A percentile compares a stretch with the other conserved stretches of the same genome.
These are phyloP conservation scores for Halocaridina rubra DNA, from an alignment of 2,888 invertebrate species.

Conservation along the genomic window DNA sequence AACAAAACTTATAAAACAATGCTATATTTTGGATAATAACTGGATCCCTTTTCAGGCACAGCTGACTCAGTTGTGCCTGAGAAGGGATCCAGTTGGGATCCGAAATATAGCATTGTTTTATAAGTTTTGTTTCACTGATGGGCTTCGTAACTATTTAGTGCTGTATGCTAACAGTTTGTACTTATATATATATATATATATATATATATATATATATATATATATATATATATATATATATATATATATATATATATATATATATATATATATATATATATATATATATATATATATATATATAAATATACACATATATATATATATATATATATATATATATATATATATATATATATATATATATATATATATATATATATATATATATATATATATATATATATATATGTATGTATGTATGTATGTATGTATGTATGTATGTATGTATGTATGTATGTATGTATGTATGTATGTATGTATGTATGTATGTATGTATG, in stretches of 20 bases:
- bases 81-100: too few relatives aligned
- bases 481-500: background rate
- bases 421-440: background rate
- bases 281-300: background rate
- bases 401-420: background rate
- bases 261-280: background rate
- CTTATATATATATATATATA: background rate
- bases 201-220: background rate
- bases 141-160: too few relatives aligned
- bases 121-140: too few relatives aligned
- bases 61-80: too few relatives aligned
- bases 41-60: too few relatives aligned
- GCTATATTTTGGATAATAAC: too few relatives aligned
- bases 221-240: background rate
- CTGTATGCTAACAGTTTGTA: too few relatives aligned
- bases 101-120: too few relatives aligned
- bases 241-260: background rate
- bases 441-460: background rate
- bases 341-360: background rate
- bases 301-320: background rate
- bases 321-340: background rate
- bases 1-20: too few relatives aligned
- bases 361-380: background rate
- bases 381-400: background rate
- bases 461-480: background rate